Evolutionary conservation across 2,113 vertebrate genomes (phyloP).

Genomic region (Campylomormyrus numenius): DNA sequence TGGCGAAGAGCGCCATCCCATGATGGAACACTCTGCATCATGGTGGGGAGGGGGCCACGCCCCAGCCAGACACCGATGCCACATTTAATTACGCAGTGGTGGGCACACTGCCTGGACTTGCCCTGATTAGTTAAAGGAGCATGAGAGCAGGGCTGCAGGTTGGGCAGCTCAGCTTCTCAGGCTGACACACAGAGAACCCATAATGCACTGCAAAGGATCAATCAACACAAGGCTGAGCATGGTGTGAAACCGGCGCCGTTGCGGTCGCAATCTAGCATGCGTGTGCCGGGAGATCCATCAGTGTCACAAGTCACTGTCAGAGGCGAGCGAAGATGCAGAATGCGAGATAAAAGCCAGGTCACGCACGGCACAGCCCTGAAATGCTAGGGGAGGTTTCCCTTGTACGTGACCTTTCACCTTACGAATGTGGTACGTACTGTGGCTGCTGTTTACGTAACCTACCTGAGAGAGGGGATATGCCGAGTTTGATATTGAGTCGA

Average conservation of each 20-base stretch:
- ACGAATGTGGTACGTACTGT: not conserved
- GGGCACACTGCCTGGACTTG: conserved; percentile 15
- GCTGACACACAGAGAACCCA: not conserved
- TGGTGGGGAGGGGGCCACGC: conserved; percentile 49
- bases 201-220: not conserved
- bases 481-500: not conserved
- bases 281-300: not conserved
- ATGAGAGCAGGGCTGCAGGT: not conserved
- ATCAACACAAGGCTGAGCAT: not conserved
- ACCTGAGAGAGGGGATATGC: not conserved
- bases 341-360: not conserved
- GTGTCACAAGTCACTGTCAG: not conserved
- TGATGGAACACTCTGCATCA: conserved; percentile 45
- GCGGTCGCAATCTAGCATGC: not conserved
- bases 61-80: conserved; percentile 51
- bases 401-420: not conserved
- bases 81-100: conserved; percentile 15
- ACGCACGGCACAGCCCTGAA: not conserved
- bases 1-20: conserved; percentile 42
- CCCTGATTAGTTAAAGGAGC: conserved; percentile 1
- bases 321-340: not conserved
- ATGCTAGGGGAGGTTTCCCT: not conserved
- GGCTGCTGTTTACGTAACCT: not conserved
- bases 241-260: not conserved
- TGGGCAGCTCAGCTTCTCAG: not conserved